These are phyloP conservation scores for Cryptophagus acutangulus DNA, from an alignment of 2,888 invertebrate genomes.

Conservation along the genomic window DNA sequence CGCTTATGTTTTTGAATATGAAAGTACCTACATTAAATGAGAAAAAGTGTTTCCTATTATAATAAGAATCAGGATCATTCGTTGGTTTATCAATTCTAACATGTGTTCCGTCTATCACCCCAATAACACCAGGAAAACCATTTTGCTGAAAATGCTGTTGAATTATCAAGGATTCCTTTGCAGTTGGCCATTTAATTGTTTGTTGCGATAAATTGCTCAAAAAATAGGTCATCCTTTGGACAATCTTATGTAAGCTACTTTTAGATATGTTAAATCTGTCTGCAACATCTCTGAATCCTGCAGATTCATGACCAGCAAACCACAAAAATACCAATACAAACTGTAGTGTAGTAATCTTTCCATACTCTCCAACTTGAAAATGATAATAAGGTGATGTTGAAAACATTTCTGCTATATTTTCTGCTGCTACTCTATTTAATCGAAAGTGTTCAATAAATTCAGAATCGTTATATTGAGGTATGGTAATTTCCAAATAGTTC, in stretches of 20 bases:
- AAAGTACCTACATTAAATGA: slow-evolving; percentile 16
- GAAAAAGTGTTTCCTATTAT: slow-evolving; percentile 16
- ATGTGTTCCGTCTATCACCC: slow-evolving; percentile 16
- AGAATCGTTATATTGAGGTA: too few species aligned
- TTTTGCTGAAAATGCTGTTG: slow-evolving; percentile 14
- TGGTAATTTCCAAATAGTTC: too few species aligned
- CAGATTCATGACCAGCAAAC: slow-evolving; percentile 15
- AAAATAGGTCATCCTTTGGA: slow-evolving; percentile 11
- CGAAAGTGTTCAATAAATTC: too few species aligned
- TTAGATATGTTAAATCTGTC: slow-evolving; percentile 15
- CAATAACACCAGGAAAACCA: slow-evolving; percentile 19
- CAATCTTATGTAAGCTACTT: slow-evolving; percentile 10
- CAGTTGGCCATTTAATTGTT: slow-evolving; percentile 15
- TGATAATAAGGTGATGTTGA: too few species aligned
- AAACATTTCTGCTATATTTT: too few species aligned
- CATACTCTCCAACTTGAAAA: too few species aligned
- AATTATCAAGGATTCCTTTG: slow-evolving; percentile 14
- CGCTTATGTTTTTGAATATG: too few species aligned
- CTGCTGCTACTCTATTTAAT: too few species aligned
- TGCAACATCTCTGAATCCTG: slow-evolving; percentile 14
- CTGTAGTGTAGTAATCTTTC: too few species aligned
- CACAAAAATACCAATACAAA: slow-evolving; percentile 15
- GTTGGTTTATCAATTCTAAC: slow-evolving; percentile 16
- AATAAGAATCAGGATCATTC: slow-evolving; percentile 17
- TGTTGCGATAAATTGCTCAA: slow-evolving; percentile 15